Evolutionary conservation across 2,888 invertebrate genomes (phyloP).

Genomic region (Euplexia lucipara): DNA sequence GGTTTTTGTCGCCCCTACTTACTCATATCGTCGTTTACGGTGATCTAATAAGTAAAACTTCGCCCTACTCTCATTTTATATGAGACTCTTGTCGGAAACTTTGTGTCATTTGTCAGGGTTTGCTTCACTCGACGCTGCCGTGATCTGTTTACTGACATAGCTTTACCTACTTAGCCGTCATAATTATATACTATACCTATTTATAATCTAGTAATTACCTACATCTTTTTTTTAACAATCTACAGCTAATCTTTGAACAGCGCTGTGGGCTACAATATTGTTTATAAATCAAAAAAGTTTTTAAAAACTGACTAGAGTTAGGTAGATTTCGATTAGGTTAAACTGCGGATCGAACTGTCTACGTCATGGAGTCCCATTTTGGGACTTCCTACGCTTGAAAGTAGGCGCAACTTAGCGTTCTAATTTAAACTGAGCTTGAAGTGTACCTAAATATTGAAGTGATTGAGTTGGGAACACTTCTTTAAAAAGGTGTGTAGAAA

Average conservation of each 20-base stretch:
- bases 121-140: conserved; percentile 43
- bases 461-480: background rate
- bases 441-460: background rate
- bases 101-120: conserved; percentile 80
- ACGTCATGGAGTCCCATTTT: too few species aligned
- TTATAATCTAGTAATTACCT: too few species aligned
- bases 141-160: conserved; percentile 54
- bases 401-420: conserved; percentile 70
- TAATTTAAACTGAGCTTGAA: conserved; percentile 65
- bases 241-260: too few species aligned
- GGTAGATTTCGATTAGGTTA: too few species aligned
- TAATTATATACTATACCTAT: conserved; percentile 60
- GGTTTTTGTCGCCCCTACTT: conserved; percentile 87
- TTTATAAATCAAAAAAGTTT: too few species aligned
- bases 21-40: conserved; percentile 86
- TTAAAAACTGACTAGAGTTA: too few species aligned
- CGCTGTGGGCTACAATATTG: too few species aligned
- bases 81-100: conserved; percentile 84
- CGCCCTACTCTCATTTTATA: conserved; percentile 86
- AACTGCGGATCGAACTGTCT: too few species aligned
- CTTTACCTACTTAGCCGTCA: too few species aligned
- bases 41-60: conserved; percentile 90
- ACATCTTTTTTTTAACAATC: too few species aligned
- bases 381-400: conserved; percentile 71
- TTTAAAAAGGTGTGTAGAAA: background rate